Percentiles rank a stretch among this genome's conserved stretches.
Conservation (phyloP, 2,888 invertebrate species). For the Lysandra coridon region DNA sequence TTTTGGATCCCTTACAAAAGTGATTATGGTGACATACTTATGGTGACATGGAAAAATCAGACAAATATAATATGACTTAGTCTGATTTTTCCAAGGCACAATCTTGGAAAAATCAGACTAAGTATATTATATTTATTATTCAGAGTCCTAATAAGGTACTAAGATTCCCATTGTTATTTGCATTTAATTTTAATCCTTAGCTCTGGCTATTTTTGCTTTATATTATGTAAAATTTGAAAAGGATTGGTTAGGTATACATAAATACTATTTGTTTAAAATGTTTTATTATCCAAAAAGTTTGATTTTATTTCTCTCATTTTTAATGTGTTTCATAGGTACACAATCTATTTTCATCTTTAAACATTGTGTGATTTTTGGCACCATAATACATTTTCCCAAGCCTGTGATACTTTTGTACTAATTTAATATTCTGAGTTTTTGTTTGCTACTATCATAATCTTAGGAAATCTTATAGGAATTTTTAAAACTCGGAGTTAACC, state of each 20-base stretch:
- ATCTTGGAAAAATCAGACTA: background rate
- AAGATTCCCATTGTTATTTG: background rate
- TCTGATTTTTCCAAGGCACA: no score
- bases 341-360: background rate
- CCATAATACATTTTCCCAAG: background rate
- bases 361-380: background rate
- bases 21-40: background rate
- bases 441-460: background rate
- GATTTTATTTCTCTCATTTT: background rate
- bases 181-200: no score
- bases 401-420: background rate
- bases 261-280: no score
- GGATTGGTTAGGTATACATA: background rate
- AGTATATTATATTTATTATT: background rate
- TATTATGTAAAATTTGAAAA: background rate
- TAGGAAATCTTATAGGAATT: background rate
- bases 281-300: background rate
- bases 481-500: background rate
- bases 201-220: background rate
- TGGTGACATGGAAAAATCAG: background rate
- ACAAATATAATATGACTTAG: no score
- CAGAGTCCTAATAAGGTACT: no score
- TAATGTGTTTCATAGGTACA: background rate
- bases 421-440: background rate
- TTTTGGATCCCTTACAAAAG: conserved; percentile 8